These are phyloP conservation scores for Hoplostethus atlanticus DNA, from an alignment of 2,797 vertebrate genomes.

Conservation along the genomic window DNA sequence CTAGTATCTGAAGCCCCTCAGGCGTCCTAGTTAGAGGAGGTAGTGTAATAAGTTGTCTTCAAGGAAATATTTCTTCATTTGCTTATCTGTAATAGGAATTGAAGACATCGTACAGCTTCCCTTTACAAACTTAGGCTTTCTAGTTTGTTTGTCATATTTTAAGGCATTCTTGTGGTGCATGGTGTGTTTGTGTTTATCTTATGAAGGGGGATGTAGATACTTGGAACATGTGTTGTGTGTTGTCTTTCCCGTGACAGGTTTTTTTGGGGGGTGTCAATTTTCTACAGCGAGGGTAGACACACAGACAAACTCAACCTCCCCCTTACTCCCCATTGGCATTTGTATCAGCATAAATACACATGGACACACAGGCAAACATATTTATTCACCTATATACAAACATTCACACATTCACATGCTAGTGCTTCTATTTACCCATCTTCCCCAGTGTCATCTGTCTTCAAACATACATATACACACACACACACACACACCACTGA, in stretches of 20 bases:
- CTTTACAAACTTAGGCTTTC: background rate
- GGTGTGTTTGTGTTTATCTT: background rate
- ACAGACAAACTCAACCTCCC: too few species aligned
- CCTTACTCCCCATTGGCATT: too few species aligned
- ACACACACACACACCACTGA: background rate
- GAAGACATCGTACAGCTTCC: slow-evolving; percentile 1
- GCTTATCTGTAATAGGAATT: slow-evolving; percentile 14
- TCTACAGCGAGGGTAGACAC: too few species aligned
- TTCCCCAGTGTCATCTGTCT: background rate
- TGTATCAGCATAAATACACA: too few species aligned
- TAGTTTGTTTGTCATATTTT: background rate
- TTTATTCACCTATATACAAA: too few species aligned
- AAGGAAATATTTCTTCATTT: slow-evolving; percentile 23
- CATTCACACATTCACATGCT: background rate
- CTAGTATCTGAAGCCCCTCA: background rate
- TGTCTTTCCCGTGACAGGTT: too few species aligned
- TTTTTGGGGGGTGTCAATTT: too few species aligned
- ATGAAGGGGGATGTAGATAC: too few species aligned
- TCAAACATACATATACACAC: too few species aligned
- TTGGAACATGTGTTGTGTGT: too few species aligned
- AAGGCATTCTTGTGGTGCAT: background rate
- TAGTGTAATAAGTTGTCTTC: slow-evolving; percentile 1
- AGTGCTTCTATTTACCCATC: background rate
- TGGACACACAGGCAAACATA: too few species aligned
- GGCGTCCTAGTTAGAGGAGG: slow-evolving; percentile 7